Base-by-base conservation (phyloP, 2,888 invertebrate genomes). In the Ophion obscuratus region DNA sequence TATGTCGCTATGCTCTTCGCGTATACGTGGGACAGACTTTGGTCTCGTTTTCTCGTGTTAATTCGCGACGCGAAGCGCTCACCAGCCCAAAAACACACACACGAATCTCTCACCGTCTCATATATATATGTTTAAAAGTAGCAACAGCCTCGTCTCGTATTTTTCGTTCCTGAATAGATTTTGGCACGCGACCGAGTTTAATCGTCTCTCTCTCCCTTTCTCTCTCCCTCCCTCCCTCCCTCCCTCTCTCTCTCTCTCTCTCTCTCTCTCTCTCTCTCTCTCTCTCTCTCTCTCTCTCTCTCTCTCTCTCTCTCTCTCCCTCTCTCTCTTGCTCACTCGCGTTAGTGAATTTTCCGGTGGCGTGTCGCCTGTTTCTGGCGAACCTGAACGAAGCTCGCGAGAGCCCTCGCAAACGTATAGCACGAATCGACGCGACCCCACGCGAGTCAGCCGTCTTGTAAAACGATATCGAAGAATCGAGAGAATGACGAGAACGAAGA, bases 91-190 rank as follows among this genome's bases (percentile, higher is more conserved):
- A 75, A 24, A 36, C 80, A 76, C 80, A 76, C 66, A 80, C 76
- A 77, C 80, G 73, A 75, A 44, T 73, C 61, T 64, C 61, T 80
- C 80, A 40, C 66, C 79, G 70, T 83, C 62, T 57, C 62, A 53
- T 24, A 71, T 68, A 31, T 66, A 73, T 67, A 81, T 64, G 64
- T 77, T 67, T 71, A 79, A 67, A 79, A 85, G 75, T 79, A 83
- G 78, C 85, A 78, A 79, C 81, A 68, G 75, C 57, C 81, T 84
- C 71, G 74, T 76, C 82, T 36, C 70, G 61, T 71, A 67, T 81
- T 76, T 85, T 79, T 79, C 85, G 85, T 85, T 85, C 82, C 78
- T 82, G 83, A 85, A 85, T 85, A 85, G 85, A 85, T 85, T 82
- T 85, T 85, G 85, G 85, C 85, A 85, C 82, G 82, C 76, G 76